These are phyloP conservation scores for Pterobdella sp. DNA, from an alignment of 2,888 invertebrate species.

Conservation along the genomic window DNA sequence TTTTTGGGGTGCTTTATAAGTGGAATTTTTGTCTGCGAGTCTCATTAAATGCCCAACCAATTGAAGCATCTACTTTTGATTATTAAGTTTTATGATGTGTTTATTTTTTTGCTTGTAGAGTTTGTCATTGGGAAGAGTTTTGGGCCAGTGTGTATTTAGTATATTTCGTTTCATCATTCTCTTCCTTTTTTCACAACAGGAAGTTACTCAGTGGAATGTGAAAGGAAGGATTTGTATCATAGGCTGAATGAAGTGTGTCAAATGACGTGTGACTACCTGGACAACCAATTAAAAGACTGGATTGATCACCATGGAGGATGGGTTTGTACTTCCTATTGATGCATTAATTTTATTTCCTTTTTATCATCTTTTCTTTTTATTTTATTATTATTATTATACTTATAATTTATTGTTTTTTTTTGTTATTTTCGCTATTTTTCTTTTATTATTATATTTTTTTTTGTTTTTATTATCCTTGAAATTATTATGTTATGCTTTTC, in stretches of 20 bases:
- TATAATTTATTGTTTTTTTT: slow-evolving; percentile 1
- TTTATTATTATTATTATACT: not conserved
- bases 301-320: slow-evolving; percentile 50
- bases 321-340: slow-evolving; percentile 42
- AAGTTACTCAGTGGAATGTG: slow-evolving; percentile 48
- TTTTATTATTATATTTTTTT: not conserved
- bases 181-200: slow-evolving; percentile 36
- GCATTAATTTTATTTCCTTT: not conserved
- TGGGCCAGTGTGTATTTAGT: too few species aligned
- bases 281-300: slow-evolving; percentile 49
- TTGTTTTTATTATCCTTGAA: not conserved
- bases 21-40: too few species aligned
- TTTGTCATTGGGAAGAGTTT: too few species aligned
- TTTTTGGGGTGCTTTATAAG: too few species aligned
- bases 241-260: slow-evolving; percentile 49
- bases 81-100: not conserved
- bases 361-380: not conserved
- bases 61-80: not conserved
- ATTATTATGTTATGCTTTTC: too few species aligned
- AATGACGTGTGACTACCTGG: slow-evolving; percentile 50
- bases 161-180: too few species aligned
- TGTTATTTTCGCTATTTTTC: not conserved
- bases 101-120: not conserved
- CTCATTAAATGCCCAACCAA: too few species aligned
- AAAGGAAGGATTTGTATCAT: slow-evolving; percentile 45